Evolutionary conservation across 2,113 vertebrate species (phyloP).

Genomic region (Sialia sialis): DNA sequence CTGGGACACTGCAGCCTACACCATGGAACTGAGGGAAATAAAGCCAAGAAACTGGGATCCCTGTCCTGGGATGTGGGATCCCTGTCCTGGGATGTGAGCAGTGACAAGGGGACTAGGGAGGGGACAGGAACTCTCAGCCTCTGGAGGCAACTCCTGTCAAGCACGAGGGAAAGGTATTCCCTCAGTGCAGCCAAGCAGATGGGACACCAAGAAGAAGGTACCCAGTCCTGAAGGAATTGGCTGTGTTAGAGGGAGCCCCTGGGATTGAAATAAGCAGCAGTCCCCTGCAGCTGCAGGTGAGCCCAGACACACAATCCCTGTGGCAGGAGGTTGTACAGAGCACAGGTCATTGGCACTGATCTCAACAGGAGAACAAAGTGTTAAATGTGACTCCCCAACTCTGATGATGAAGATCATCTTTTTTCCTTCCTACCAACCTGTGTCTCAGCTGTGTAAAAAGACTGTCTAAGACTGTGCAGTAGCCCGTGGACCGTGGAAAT

Average conservation of each 20-base stretch:
- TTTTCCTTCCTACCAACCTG: neutral
- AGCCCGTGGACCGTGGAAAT: neutral
- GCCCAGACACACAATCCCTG: neutral
- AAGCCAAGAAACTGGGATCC: neutral
- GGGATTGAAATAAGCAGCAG: neutral
- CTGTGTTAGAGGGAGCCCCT: neutral
- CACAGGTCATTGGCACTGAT: neutral
- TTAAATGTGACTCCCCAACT: neutral
- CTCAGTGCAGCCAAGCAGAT: neutral
- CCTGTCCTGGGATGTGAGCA: neutral
- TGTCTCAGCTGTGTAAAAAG: neutral
- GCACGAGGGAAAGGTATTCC: neutral
- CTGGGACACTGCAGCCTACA: neutral
- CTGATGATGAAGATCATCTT: neutral
- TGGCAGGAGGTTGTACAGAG: neutral
- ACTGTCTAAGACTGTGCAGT: neutral
- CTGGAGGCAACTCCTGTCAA: neutral
- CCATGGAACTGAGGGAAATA: rapidly evolving
- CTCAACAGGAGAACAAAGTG: neutral
- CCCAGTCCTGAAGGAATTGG: neutral
- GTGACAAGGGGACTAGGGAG: neutral
- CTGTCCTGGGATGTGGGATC: too few species aligned
- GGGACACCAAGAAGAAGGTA: neutral
- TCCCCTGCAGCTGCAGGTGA: neutral
- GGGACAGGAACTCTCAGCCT: neutral